Percentiles rank a stretch among this genome's conserved stretches.
These are phyloP conservation scores for Rhinophrynus dorsalis DNA, from an alignment of 2,797 vertebrate species.

Conservation along the genomic window DNA sequence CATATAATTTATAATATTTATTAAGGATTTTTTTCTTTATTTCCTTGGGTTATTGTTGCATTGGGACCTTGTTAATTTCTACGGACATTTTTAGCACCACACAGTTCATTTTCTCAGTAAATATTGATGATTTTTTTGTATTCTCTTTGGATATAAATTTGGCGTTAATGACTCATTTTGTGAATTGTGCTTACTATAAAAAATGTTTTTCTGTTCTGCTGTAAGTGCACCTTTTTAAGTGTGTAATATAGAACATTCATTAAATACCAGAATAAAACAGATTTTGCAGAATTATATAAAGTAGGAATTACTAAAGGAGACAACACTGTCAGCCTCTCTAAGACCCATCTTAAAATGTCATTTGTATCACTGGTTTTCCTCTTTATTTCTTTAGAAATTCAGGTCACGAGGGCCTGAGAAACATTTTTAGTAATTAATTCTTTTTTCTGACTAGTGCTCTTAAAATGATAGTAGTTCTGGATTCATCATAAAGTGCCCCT, in stretches of 20 bases:
- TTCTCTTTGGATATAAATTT: slow-evolving; percentile 39
- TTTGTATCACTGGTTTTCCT: slow-evolving; percentile 79
- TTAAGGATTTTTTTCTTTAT: background rate
- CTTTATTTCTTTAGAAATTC: slow-evolving; percentile 81
- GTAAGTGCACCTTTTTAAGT: slow-evolving; percentile 42
- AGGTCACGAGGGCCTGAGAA: slow-evolving; percentile 84
- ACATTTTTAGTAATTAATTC: slow-evolving; percentile 81
- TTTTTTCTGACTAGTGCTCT: slow-evolving; percentile 83
- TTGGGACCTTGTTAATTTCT: slow-evolving; percentile 40
- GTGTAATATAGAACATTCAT: slow-evolving; percentile 30
- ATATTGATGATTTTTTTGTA: slow-evolving; percentile 37
- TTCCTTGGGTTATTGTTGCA: slow-evolving; percentile 4
- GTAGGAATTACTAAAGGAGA: slow-evolving; percentile 51
- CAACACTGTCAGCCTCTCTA: slow-evolving; percentile 71
- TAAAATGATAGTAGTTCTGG: slow-evolving; percentile 83
- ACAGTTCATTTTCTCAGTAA: slow-evolving; percentile 28
- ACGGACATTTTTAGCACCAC: slow-evolving; percentile 7
- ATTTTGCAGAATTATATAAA: slow-evolving; percentile 18
- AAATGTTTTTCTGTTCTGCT: slow-evolving; percentile 35
- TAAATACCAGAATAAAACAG: slow-evolving; percentile 38
- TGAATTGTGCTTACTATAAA: slow-evolving; percentile 4
- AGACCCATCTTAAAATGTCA: slow-evolving; percentile 82
- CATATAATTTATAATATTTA: slow-evolving; percentile 24
- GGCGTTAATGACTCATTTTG: slow-evolving; percentile 40
- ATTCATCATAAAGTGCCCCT: slow-evolving; percentile 79